Evolutionary conservation across 2,113 vertebrate genomes (phyloP).

Genomic region (Gopherus evgoodei): DNA sequence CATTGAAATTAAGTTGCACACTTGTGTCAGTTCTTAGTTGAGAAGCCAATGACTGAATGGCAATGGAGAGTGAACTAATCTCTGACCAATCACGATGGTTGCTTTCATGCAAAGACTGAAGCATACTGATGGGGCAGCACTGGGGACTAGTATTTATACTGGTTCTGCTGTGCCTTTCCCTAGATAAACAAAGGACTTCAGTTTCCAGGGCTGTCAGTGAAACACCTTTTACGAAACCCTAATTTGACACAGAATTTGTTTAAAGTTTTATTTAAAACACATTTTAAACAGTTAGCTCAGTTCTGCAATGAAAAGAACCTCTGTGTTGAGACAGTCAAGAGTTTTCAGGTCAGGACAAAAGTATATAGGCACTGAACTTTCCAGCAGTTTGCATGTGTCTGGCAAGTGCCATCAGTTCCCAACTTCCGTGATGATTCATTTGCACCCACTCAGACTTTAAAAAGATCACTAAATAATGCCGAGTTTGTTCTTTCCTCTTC

Average conservation of each 20-base stretch:
- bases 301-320: conserved; percentile 14
- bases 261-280: conserved; percentile 67
- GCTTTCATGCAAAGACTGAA: background rate
- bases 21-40: background rate
- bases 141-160: accelerated
- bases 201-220: conserved; percentile 9
- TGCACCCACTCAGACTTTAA: background rate
- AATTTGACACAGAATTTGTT: background rate
- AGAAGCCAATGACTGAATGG: background rate
- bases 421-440: background rate
- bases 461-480: background rate
- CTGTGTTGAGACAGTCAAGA: conserved; percentile 34
- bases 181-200: background rate
- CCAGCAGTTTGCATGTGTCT: background rate
- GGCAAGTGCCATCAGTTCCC: background rate
- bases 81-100: background rate
- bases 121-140: accelerated
- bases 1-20: background rate
- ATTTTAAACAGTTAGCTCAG: conserved; percentile 22
- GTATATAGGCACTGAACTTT: background rate
- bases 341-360: background rate
- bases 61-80: background rate
- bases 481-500: background rate
- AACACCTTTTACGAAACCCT: conserved; percentile 29
- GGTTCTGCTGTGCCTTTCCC: accelerated